A percentile compares a stretch with the other conserved stretches of the same genome.
phyloP scores from a whole-genome alignment of 2,888 invertebrate genomes.

The Arctia plantaginis region DNA sequence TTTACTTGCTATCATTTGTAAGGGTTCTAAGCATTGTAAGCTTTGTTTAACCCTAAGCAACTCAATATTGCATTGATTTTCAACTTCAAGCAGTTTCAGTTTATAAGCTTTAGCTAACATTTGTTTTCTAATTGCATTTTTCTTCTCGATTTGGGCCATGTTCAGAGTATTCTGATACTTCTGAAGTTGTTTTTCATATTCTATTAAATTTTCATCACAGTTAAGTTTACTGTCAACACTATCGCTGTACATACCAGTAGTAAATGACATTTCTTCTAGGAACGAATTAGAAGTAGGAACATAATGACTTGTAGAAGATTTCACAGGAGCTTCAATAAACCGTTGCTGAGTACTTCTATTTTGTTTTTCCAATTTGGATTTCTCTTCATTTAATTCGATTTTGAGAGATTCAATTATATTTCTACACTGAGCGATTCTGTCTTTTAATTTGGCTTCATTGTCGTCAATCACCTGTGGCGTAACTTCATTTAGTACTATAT shows the following conservation, averaged over 20 bases:
- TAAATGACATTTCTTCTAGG: constrained; percentile 41
- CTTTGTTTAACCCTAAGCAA: constrained; percentile 79
- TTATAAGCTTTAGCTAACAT: constrained; percentile 81
- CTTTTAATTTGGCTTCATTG: constrained; percentile 72
- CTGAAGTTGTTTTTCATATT: constrained; percentile 80
- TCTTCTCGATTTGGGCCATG: constrained; percentile 80
- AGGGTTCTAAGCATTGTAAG: constrained; percentile 78
- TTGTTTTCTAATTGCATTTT: constrained; percentile 79
- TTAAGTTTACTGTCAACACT: constrained; percentile 71
- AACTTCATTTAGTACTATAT: constrained; percentile 44
- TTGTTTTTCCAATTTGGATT: constrained; percentile 69
- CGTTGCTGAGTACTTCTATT: constrained; percentile 41
- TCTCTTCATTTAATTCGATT: constrained; percentile 74
- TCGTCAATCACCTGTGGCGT: constrained; percentile 65
- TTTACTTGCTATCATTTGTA: constrained; percentile 75
- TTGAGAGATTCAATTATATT: constrained; percentile 76
- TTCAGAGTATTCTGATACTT: constrained; percentile 79
- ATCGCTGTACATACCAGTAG: constrained; percentile 59
- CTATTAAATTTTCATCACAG: constrained; percentile 75
- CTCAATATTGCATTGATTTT: constrained; percentile 83
- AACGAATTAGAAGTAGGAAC: constrained; percentile 42
- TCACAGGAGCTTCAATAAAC: constrained; percentile 27
- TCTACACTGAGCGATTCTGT: constrained; percentile 76
- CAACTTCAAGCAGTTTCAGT: constrained; percentile 78
- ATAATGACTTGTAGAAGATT: constrained; percentile 34